Base-by-base conservation (phyloP, 2,797 vertebrate species). In the Orestias chungarensis region DNA sequence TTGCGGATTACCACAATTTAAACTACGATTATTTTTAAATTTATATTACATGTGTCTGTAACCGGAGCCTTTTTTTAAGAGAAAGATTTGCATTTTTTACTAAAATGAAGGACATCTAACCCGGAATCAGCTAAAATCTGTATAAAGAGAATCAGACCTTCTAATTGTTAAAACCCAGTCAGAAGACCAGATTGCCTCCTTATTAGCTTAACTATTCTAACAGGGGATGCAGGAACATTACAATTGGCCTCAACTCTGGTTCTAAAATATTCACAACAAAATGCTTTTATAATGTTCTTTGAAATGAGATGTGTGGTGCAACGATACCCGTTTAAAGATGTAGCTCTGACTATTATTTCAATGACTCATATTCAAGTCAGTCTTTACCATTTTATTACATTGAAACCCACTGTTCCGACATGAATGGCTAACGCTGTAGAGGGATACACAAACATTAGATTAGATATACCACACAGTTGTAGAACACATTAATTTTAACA, bases 401-500 rank as follows among this genome's bases (percentile, higher is more conserved):
- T 27, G 25, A 27, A 27, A 52, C 14, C 50, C 12, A n/a, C 25
- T 25, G 27, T 12, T 27, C 25, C 15, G n/a, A 52, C 11, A 14
- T 52, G 10, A 52, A 52, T 27, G 27, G n/a, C 25, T 29, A 27
- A 54, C 7, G n/a, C 14, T 52, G 49, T 25, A 14, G 46, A 47
- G 17, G 43, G 17, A 44, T 44, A 44, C 3, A 4, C 49, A n/a
- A n/a, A n/a, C n/a, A n/a, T n/a, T n/a, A n/a, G n/a, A n/a, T n/a
- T n/a, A n/a, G n/a, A n/a, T n/a, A n/a, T n/a, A n/a, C n/a, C n/a
- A n/a, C n/a, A 76, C 68, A 76, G 76, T 66, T 71, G 55, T 70
- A 67, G 83, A 89, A 82, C 81, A 73, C 72, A 80, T 74, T 52
- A 81, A 82, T 86, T 92, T 86, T 88, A 90, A 90, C 82, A 80